Percentiles rank a stretch among this genome's conserved stretches.
phyloP scores from a whole-genome alignment of 1,140 invertebrate genomes.

The Plectrocnemia conspersa region DNA sequence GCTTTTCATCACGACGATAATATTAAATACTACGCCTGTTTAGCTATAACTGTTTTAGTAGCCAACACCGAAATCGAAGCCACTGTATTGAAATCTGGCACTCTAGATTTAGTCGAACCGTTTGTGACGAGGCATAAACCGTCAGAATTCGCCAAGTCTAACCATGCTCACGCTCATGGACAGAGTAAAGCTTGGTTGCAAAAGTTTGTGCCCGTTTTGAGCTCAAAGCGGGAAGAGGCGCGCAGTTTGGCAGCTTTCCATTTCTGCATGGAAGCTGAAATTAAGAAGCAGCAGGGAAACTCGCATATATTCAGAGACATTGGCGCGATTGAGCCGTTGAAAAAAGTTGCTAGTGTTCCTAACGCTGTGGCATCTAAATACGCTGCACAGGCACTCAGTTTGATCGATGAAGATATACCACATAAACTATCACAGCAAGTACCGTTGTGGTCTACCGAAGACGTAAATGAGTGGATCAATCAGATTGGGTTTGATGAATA shows the following conservation, averaged over 20 bases:
- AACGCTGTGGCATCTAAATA: conserved; percentile 97
- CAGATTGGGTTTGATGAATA: conserved; percentile 92
- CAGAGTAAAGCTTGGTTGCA: conserved; percentile 95
- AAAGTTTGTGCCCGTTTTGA: conserved; percentile 89
- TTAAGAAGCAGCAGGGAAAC: conserved; percentile 94
- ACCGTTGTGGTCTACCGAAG: conserved; percentile 93
- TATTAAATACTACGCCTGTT: conserved; percentile 96
- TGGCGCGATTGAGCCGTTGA: conserved; percentile 90
- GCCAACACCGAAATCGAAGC: conserved; percentile 98
- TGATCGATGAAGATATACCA: conserved; percentile 95
- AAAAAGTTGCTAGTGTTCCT: conserved; percentile 94
- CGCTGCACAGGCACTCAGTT: conserved; percentile 88
- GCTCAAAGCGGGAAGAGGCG: conserved; percentile 92
- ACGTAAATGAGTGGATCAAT: conserved; percentile 97
- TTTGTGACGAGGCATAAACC: conserved; percentile 93
- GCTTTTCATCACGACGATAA: conserved; percentile 96
- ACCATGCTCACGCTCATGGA: conserved; percentile 88
- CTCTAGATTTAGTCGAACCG: conserved; percentile 91
- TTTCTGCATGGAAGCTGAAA: conserved; percentile 98
- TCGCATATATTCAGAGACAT: conserved; percentile 93
- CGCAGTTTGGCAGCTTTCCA: conserved; percentile 96
- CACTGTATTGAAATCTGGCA: conserved; percentile 91
- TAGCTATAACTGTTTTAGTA: conserved; percentile 93
- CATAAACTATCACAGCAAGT: conserved; percentile 97
- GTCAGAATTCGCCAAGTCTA: conserved; percentile 89